Evolutionary conservation across 2,113 vertebrate genomes (phyloP), one percentile per base, ranked within the genome.

Genomic region (Entomyzon cyanotis): DNA sequence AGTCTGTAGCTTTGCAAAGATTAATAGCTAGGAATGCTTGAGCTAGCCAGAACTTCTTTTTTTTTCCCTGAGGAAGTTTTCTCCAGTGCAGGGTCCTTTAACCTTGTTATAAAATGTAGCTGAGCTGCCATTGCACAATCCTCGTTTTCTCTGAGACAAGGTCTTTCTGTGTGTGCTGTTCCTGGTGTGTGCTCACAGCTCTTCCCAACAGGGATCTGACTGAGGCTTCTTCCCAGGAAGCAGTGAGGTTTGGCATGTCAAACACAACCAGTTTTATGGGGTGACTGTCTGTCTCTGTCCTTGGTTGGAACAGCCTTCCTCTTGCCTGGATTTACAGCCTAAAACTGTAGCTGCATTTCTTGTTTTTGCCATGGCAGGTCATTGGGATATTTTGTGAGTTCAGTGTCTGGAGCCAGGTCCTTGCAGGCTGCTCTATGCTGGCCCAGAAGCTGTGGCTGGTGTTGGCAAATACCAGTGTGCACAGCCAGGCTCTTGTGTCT

Each of bases 181-280:
- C 35, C 47, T 4, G 3, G 42, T 46, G 28, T 68, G 80, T 4
- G 1, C n/a, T 94, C 31, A 0, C 42, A 31, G 65, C 56, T 81
- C 73, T 77, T 65, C 78, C 76, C 73, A 59, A 6, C 64, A 82
- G 49, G 76, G 25, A 71, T 46, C 27, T 46, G 59, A 79, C 11
- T 62, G 94, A 82, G 93, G 53, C 62, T 37, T 68, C 93, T 93
- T 92, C 60, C 56, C 87, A 73, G 87, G 89, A 82, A 93, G 84
- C 87, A 69, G 20, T 85, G 93, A 95, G 94, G 81, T 94, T 90
- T 95, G 94, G 90, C 83, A 30, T 21, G 84, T 94, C 87, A 89
- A n/a, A 44, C 86, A 58, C 55, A 68, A 3, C 12, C 65, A 71
- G 49, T 93, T 95, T 94, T 91, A 95, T 95, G 87, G 62, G 60